These are phyloP conservation scores for Sterrhoptilus dennistouni DNA, from an alignment of 2,113 vertebrate genomes.

Conservation along the genomic window DNA sequence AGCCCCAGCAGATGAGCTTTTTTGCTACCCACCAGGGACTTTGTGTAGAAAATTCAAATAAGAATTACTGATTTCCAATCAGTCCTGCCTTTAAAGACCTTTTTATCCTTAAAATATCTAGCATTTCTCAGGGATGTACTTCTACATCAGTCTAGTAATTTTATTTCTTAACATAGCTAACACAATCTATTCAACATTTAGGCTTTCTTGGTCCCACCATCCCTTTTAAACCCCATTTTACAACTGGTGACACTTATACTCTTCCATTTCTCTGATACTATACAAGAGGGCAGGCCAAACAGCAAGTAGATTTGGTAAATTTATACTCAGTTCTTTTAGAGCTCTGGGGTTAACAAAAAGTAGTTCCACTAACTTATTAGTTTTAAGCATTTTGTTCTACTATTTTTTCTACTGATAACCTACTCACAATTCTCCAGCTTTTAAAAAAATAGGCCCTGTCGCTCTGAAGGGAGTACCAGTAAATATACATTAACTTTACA, in stretches of 20 bases:
- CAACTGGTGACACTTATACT: not conserved
- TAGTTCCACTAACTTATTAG: not conserved
- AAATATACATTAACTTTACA: not conserved
- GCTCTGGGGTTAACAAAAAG: not conserved
- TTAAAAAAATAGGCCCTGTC: not conserved
- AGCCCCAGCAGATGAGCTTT: not conserved
- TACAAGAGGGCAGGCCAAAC: not conserved
- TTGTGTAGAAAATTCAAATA: not conserved
- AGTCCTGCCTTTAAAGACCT: not conserved
- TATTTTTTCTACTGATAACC: not conserved
- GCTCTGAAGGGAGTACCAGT: not conserved
- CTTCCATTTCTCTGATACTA: not conserved
- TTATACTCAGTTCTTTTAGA: not conserved
- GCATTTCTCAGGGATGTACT: not conserved
- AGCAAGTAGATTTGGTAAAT: not conserved
- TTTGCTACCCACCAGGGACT: not conserved
- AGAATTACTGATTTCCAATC: not conserved
- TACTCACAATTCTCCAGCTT: not conserved
- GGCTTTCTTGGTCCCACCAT: not conserved
- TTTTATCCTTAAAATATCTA: not conserved
- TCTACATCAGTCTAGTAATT: not conserved
- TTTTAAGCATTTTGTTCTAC: not conserved
- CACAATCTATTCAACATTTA: not conserved
- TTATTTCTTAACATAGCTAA: not conserved
- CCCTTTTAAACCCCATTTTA: not conserved